Evolutionary conservation across 1,140 invertebrate species (phyloP).

Genomic region (Pachypsylla venusta): DNA sequence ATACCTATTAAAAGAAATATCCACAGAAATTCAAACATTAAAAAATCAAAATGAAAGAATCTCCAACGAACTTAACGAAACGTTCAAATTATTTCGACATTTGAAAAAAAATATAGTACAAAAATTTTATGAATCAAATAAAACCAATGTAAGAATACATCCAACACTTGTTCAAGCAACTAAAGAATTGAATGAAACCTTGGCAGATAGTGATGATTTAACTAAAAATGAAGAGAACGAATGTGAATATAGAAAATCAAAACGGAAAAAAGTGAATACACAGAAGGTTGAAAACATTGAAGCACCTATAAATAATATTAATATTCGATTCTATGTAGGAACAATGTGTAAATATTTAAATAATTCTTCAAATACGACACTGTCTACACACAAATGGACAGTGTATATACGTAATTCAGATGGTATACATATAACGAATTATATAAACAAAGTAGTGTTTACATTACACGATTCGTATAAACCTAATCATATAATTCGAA

Average conservation of each 20-base stretch:
- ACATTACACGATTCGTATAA: slow-evolving; percentile 16
- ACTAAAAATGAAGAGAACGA: too few species aligned
- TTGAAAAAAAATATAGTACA: background rate
- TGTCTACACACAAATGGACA: slow-evolving; percentile 14
- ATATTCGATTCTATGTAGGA: background rate
- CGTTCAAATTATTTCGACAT: background rate
- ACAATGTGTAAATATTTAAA: background rate
- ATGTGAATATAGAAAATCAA: background rate
- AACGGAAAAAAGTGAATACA: slow-evolving; percentile 1
- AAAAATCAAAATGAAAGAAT: background rate
- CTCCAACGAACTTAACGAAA: background rate
- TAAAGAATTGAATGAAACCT: background rate
- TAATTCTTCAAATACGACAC: background rate
- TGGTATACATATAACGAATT: background rate
- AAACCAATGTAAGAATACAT: background rate
- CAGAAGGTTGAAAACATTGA: too few species aligned
- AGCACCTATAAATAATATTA: background rate
- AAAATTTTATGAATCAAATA: background rate
- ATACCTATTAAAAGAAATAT: background rate
- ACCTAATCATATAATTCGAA: slow-evolving; percentile 13
- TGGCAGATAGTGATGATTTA: too few species aligned
- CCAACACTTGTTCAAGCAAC: background rate
- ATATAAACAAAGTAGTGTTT: slow-evolving; percentile 13
- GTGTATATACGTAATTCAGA: slow-evolving; percentile 16
- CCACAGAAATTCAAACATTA: background rate